phyloP scores from a whole-genome alignment of 2,113 vertebrate genomes.

The Pitta sordida region DNA sequence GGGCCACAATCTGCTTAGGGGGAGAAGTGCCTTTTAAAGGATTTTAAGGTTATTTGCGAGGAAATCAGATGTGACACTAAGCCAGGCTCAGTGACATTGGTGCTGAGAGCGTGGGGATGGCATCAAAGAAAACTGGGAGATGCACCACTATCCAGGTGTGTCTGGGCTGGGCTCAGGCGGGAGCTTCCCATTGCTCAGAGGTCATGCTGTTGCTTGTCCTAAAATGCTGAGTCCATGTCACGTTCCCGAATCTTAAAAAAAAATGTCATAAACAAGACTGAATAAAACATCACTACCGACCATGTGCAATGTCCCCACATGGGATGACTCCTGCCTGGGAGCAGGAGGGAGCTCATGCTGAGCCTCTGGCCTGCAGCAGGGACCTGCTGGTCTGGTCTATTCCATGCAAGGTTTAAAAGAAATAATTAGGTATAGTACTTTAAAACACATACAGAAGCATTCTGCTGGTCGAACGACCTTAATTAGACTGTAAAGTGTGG shows the following conservation, averaged over 20 bases:
- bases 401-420: neutral
- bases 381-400: neutral
- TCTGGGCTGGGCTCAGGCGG: neutral
- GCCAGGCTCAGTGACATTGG: neutral
- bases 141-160: neutral
- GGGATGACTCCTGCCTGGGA: neutral
- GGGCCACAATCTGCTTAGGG: conserved; percentile 31
- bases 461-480: conserved; percentile 22
- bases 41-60: neutral
- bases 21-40: neutral
- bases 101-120: accelerated
- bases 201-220: neutral
- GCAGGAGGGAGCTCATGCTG: neutral
- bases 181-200: neutral
- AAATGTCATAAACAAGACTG: neutral
- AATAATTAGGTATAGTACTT: neutral
- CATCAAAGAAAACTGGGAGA: neutral
- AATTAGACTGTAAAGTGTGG: conserved; percentile 50
- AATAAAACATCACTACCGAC: neutral
- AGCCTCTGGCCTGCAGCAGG: neutral
- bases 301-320: accelerated
- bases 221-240: accelerated
- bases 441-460: conserved; percentile 2
- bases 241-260: neutral
- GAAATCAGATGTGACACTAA: neutral